Base-by-base conservation (phyloP, 1,140 invertebrate genomes). In the Anastatus disparis region DNA sequence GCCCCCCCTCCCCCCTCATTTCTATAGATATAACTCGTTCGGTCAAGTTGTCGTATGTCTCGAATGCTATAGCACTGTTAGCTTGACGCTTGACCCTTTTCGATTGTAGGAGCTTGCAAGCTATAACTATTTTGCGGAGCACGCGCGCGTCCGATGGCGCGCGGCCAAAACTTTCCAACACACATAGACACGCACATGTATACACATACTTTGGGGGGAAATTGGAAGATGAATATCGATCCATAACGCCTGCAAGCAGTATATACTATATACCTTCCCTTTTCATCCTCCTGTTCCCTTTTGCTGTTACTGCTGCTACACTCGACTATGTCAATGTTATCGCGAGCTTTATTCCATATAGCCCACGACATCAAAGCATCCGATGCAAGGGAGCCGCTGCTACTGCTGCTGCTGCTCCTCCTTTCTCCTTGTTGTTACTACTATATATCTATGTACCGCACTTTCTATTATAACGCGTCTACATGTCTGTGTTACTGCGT, bases 141-240 rank as follows among this genome's bases (percentile, higher is more conserved):
- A 68, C 65, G 55, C 24, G 67, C 67, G 35, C 46, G 22, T 12
- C 22, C 40, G 26, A 63, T 62, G 68, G 50, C 68, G 50, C 40
- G 38, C 9, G 48, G 58, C 59, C 58, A 63, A 62, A 53, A 63
- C 48, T 62, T 63, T 63, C 31, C 44, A 17, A 7, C 10, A 15
- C 20, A 38, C 40, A 24, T 3, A 15, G 29, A 29, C 13, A 26
- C 17, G 12, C 35, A 1, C n/a, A n/a, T n/a, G n/a, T n/a, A n/a
- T n/a, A n/a, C n/a, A n/a, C n/a, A n/a, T n/a, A n/a, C n/a, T n/a
- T n/a, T n/a, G 75, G 75, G 78, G 78, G 76, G 76, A 83, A 81
- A 84, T 79, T 78, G 77, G 77, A 80, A 84, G 80, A 79, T 79
- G 79, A 79, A 81, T 81, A 84, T 83, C 80, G 77, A 76, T 71